Evolutionary conservation across 23 tunicate genomes (phyloP).

Genomic region (Styela clava): DNA sequence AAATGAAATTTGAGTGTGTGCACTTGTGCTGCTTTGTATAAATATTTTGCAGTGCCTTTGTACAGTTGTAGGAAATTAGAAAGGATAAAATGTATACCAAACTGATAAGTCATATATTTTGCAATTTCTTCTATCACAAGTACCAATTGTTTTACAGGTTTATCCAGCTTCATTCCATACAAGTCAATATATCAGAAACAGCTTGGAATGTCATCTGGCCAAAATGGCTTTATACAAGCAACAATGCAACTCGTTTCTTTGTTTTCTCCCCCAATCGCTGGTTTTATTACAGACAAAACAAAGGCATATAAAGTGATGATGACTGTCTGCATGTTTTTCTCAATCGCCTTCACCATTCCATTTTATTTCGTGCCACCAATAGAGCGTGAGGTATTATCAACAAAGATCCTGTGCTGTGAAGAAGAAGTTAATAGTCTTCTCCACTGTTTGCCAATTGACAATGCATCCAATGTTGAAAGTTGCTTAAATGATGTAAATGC

Average conservation of each 20-base stretch:
- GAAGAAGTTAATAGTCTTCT: background rate
- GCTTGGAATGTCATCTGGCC: slow-evolving; percentile 65
- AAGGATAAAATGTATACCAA: no score
- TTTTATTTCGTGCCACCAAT: slow-evolving; percentile 58
- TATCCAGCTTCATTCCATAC: slow-evolving; percentile 71
- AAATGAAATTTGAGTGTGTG: no score
- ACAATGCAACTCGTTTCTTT: slow-evolving; percentile 43
- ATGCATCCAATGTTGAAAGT: background rate
- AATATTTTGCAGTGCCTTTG: no score
- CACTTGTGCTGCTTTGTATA: no score
- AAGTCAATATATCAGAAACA: slow-evolving; percentile 76
- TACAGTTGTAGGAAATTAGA: no score
- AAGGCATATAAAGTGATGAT: slow-evolving; percentile 41
- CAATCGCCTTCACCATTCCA: slow-evolving; percentile 54
- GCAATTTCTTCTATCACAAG: no score
- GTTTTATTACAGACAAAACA: slow-evolving; percentile 42
- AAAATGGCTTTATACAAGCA: slow-evolving; percentile 77
- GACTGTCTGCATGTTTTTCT: slow-evolving; percentile 35
- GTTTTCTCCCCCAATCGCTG: slow-evolving; percentile 35
- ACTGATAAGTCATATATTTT: no score
- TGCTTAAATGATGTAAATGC: background rate
- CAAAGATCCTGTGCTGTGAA: background rate
- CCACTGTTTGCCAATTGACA: background rate
- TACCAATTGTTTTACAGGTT: slow-evolving; percentile 48
- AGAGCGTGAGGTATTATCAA: background rate